A percentile compares a stretch with the other conserved stretches of the same genome.
Evolutionary conservation across 2,113 vertebrate genomes (phyloP).

Genomic region (Nothoprocta pentlandii): DNA sequence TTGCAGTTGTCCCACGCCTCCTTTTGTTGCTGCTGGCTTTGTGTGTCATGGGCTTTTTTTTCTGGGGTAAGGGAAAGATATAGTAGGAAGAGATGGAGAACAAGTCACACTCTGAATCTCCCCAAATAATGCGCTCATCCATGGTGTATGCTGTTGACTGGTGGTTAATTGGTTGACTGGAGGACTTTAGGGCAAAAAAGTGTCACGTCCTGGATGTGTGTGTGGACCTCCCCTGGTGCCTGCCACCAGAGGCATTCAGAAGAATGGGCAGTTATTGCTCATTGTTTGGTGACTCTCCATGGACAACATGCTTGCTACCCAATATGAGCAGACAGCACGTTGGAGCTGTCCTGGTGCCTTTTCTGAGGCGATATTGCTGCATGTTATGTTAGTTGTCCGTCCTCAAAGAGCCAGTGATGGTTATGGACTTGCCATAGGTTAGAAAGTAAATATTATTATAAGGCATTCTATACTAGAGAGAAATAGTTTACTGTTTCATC

Average conservation of each 20-base stretch:
- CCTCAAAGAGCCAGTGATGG: neutral
- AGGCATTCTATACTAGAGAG: neutral
- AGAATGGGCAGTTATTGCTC: neutral
- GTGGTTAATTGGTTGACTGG: neutral
- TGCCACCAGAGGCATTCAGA: neutral
- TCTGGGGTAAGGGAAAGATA: neutral
- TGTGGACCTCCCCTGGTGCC: neutral
- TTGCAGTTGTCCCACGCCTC: neutral
- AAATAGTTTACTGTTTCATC: neutral
- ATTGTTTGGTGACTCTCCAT: neutral
- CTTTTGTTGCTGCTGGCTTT: neutral
- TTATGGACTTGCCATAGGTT: neutral
- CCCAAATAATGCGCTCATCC: neutral
- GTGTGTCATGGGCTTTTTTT: neutral
- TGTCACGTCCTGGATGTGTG: neutral
- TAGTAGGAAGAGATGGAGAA: neutral
- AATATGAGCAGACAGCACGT: neutral
- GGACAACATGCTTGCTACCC: neutral
- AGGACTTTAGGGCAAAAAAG: neutral
- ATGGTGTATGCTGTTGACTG: neutral
- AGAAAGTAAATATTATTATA: neutral
- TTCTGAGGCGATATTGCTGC: neutral
- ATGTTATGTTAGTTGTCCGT: neutral
- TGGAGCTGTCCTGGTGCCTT: neutral
- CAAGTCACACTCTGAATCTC: neutral